Evolutionary conservation across 2,797 vertebrate genomes (phyloP).

Genomic region (Brachymystax lenok): DNA sequence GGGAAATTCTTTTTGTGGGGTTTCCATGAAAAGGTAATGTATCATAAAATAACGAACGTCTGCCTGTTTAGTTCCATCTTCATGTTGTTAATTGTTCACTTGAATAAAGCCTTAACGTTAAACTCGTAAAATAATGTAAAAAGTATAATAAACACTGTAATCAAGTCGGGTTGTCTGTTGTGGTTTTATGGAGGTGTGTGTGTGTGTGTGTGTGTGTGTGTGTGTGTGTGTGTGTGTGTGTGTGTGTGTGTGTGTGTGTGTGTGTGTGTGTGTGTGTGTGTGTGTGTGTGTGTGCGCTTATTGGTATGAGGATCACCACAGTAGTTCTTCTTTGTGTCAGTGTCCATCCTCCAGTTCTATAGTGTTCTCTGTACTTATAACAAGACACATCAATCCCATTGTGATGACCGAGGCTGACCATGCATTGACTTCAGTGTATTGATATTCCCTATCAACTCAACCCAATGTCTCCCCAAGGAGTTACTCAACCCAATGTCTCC

Average conservation of each 20-base stretch:
- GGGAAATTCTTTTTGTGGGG: not conserved
- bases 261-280: not conserved
- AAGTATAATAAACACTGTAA: not conserved
- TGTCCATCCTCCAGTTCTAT: too few species aligned
- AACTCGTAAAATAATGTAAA: too few species aligned
- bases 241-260: not conserved
- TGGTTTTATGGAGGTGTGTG: not conserved
- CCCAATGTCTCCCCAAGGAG: not conserved
- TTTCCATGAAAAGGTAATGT: not conserved
- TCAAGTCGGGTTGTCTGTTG: not conserved
- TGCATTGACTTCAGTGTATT: too few species aligned
- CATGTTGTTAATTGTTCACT: not conserved
- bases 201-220: not conserved
- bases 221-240: not conserved
- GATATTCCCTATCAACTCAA: not conserved
- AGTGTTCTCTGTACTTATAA: too few species aligned
- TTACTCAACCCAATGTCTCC: too few species aligned
- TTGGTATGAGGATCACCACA: not conserved
- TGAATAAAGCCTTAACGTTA: not conserved
- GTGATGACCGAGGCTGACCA: too few species aligned
- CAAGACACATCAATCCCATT: too few species aligned
- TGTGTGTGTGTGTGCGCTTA: not conserved
- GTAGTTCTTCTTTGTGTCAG: too few species aligned
- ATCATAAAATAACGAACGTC: too few species aligned
- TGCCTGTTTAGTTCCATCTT: not conserved